Conservation (phyloP, 2,797 vertebrate species). For the Mormyrops attenuatus region DNA sequence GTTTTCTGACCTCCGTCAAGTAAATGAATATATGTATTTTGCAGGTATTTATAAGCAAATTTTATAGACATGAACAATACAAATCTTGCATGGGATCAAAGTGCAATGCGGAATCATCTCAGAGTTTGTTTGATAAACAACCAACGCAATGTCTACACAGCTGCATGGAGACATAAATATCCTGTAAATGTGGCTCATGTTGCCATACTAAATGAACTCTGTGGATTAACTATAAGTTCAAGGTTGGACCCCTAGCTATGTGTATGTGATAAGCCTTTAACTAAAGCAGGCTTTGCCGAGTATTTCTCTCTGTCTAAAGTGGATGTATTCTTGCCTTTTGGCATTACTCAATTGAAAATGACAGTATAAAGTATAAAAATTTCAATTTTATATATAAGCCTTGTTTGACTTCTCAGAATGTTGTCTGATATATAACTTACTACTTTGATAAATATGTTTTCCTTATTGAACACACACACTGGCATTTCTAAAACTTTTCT, state of each 20-base stretch:
- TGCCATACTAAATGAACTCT: not conserved
- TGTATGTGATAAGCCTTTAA: constrained; percentile 12
- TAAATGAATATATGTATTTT: not conserved
- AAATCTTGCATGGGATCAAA: constrained; percentile 9
- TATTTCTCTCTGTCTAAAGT: not conserved
- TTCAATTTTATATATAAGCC: not conserved
- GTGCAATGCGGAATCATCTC: constrained; percentile 9
- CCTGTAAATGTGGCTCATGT: constrained; percentile 14
- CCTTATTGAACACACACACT: not conserved
- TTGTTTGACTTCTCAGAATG: not conserved
- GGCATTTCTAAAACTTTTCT: not conserved
- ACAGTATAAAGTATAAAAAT: not conserved
- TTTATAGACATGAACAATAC: constrained; percentile 5
- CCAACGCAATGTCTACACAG: constrained; percentile 19
- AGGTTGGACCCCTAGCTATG: constrained; percentile 10
- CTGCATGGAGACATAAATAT: constrained; percentile 24
- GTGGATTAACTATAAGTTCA: constrained; percentile 20
- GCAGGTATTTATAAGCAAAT: not conserved
- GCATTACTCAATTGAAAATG: not conserved
- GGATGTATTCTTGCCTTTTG: not conserved
- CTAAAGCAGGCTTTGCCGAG: not conserved
- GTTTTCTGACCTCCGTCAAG: not conserved
- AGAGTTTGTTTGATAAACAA: constrained; percentile 17
- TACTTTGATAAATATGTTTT: not conserved
- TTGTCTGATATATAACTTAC: not conserved